Conservation (phyloP, 1,140 invertebrate species). For the Piezodorus guildinii region DNA sequence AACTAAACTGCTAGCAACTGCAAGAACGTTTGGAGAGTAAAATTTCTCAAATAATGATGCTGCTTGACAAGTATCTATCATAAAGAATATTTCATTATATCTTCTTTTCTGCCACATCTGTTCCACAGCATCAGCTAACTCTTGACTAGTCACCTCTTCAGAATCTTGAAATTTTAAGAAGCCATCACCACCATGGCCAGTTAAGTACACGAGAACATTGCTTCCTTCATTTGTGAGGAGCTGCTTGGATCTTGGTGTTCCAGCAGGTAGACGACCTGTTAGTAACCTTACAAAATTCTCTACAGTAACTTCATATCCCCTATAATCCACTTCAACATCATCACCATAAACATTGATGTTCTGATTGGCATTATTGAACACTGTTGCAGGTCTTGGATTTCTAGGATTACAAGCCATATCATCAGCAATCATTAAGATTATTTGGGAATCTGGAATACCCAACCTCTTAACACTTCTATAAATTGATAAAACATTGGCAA, state of each 20-base stretch:
- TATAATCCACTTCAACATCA: conserved; percentile 98
- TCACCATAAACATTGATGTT: conserved; percentile 98
- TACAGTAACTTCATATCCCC: conserved; percentile 96
- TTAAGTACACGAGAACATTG: conserved; percentile 94
- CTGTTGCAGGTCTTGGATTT: conserved; percentile 94
- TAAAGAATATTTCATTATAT: conserved; percentile 97
- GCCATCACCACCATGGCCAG: conserved; percentile 96
- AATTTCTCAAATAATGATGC: conserved; percentile 97
- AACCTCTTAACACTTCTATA: conserved; percentile 95
- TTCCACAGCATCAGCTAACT: conserved; percentile 95
- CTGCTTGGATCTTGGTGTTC: conserved; percentile 89
- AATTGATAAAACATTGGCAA: conserved; percentile 95
- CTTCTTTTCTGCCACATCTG: conserved; percentile 99
- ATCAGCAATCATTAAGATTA: conserved; percentile 97
- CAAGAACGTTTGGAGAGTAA: conserved; percentile 95
- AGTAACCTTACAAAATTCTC: conserved; percentile 96
- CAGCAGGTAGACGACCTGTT: conserved; percentile 79
- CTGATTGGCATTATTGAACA: conserved; percentile 96
- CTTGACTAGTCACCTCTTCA: conserved; percentile 97
- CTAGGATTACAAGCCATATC: conserved; percentile 99
- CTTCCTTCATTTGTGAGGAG: conserved; percentile 92
- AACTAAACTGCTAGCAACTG: conserved; percentile 91
- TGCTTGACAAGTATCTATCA: conserved; percentile 98
- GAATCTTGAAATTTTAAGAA: conserved; percentile 99
- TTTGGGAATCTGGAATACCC: conserved; percentile 92